phyloP scores from a whole-genome alignment of 2,888 invertebrate species.

The Cheilosia variabilis region DNA sequence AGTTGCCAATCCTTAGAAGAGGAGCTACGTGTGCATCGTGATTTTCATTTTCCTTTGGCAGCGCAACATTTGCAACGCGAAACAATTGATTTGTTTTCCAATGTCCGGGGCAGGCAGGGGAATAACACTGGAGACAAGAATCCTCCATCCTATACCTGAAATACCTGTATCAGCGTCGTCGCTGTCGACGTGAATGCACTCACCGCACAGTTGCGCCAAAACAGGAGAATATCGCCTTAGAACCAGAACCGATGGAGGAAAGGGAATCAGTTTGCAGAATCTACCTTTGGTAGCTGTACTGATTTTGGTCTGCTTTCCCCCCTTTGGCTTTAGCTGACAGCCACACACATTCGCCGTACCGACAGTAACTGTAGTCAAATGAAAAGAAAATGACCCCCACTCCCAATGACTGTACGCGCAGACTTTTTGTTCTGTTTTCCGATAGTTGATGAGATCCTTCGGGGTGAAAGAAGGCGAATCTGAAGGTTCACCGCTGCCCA shows the following conservation, averaged over 20 bases:
- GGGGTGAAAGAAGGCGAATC: conserved; percentile 39
- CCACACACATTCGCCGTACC: not conserved
- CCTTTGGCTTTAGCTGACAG: not conserved
- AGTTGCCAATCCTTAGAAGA: conserved; percentile 28
- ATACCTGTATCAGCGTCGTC: conserved; percentile 66
- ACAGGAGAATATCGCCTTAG: conserved; percentile 34
- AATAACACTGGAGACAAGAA: conserved; percentile 18
- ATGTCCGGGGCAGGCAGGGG: not conserved
- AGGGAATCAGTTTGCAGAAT: conserved; percentile 51
- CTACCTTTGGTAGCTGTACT: conserved; percentile 5
- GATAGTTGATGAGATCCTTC: conserved; percentile 16
- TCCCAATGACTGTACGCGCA: not conserved
- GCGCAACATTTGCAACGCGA: conserved; percentile 16
- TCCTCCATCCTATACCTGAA: conserved; percentile 60
- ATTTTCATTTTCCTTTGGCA: conserved; percentile 63
- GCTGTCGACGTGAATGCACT: conserved; percentile 34
- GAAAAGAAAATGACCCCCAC: conserved; percentile 59
- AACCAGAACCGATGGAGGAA: conserved; percentile 8
- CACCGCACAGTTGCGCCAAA: conserved; percentile 31
- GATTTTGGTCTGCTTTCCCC: not conserved
- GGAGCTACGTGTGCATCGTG: conserved; percentile 50
- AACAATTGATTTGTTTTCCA: conserved; percentile 64
- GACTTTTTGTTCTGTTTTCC: conserved; percentile 2
- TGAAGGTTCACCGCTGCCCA: not conserved
- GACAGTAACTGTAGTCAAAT: conserved; percentile 57